phyloP scores from a whole-genome alignment of 2,888 invertebrate genomes.

The Nemotelus pantherinus region DNA sequence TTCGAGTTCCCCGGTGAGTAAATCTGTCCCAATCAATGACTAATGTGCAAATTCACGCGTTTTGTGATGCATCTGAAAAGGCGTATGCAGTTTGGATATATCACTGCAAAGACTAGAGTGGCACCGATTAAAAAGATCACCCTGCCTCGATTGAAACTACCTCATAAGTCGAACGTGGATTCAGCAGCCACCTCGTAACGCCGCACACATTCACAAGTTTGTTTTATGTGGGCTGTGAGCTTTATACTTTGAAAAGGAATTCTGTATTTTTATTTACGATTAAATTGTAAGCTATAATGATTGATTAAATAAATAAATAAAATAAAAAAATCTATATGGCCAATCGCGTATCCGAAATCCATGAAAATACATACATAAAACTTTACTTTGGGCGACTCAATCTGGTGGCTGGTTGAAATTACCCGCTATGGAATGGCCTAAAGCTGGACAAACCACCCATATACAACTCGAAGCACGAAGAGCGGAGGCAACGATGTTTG shows the following conservation, averaged over 20 bases:
- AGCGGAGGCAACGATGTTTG: no score
- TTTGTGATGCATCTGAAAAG: constrained; percentile 20
- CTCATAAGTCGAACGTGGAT: constrained; percentile 17
- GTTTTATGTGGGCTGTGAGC: no score
- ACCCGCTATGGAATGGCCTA: constrained; percentile 1
- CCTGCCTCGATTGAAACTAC: neutral
- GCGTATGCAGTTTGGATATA: constrained; percentile 22
- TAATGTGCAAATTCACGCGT: constrained; percentile 19
- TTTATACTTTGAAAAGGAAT: no score
- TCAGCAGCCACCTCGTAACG: constrained; percentile 12
- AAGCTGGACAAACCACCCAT: neutral
- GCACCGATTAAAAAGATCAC: constrained; percentile 18
- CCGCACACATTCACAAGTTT: no score
- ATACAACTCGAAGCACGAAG: no score
- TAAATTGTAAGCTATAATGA: no score
- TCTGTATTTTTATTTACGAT: no score
- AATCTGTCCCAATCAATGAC: neutral
- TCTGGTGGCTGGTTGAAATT: constrained; percentile 53
- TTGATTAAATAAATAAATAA: no score
- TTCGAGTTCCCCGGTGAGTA: constrained; percentile 19
- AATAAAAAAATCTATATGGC: constrained; percentile 40
- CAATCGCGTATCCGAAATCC: constrained; percentile 16
- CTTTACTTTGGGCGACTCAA: neutral
- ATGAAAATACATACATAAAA: neutral
- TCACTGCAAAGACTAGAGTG: constrained; percentile 24